These are phyloP conservation scores for Catharus ustulatus DNA, from an alignment of 2,797 vertebrate genomes.

Conservation along the genomic window DNA sequence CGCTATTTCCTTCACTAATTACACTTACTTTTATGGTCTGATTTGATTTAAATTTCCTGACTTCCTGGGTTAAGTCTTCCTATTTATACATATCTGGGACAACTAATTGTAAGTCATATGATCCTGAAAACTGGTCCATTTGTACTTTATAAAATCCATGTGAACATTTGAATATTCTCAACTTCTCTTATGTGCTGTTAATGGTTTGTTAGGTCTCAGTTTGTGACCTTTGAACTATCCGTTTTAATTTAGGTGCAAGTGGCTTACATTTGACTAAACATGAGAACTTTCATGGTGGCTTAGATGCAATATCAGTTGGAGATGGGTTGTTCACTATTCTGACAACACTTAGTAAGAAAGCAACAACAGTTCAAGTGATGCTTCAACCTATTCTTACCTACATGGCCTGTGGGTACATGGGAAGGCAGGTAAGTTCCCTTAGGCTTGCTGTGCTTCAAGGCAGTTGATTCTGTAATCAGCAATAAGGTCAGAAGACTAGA, in stretches of 20 bases:
- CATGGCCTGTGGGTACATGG: conserved; percentile 99
- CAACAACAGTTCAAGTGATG: conserved; percentile 97
- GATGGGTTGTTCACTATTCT: conserved; percentile 97
- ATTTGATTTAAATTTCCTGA: background rate
- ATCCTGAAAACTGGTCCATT: background rate
- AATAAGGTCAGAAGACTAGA: background rate
- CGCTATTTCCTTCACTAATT: background rate
- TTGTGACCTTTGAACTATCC: background rate
- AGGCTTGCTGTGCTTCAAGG: background rate
- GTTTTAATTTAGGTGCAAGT: conserved; percentile 87
- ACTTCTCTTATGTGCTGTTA: background rate
- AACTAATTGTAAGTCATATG: background rate
- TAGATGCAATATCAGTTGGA: conserved; percentile 98
- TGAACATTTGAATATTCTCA: background rate
- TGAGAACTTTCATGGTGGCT: conserved; percentile 96
- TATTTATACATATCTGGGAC: background rate
- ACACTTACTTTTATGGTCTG: background rate
- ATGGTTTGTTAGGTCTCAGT: background rate
- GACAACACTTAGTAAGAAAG: conserved; percentile 97
- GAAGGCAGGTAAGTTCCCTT: conserved; percentile 87
- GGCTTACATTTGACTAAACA: conserved; percentile 98
- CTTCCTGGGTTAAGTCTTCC: background rate
- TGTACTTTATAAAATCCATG: background rate
- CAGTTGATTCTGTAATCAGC: background rate
- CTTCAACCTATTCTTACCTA: conserved; percentile 98